Evolutionary conservation across 2,797 vertebrate genomes (phyloP).

Genomic region (Odontamblyopus rebecca): DNA sequence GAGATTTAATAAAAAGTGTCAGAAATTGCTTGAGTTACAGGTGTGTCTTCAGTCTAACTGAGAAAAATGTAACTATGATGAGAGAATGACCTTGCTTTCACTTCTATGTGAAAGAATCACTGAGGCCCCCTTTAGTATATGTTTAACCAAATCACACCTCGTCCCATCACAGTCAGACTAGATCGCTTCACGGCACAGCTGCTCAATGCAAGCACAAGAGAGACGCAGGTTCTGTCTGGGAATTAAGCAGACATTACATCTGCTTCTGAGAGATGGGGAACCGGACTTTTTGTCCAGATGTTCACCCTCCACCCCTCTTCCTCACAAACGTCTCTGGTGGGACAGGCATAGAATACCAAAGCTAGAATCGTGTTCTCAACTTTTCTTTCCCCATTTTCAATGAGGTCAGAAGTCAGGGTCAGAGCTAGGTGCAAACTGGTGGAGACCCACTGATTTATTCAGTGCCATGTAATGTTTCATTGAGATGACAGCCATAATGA

Average conservation of each 20-base stretch:
- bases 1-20: conserved; percentile 50
- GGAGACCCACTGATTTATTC: conserved; percentile 31
- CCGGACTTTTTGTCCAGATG: conserved; percentile 69
- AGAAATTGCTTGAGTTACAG: conserved; percentile 29
- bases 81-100: conserved; percentile 19
- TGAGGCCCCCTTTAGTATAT: conserved; percentile 32
- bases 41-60: conserved; percentile 15
- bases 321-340: conserved; percentile 29
- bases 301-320: conserved; percentile 27
- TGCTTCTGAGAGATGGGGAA: conserved; percentile 65
- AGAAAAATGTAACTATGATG: conserved; percentile 24
- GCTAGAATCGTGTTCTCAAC: conserved; percentile 31
- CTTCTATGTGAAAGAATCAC: conserved; percentile 29
- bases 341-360: conserved; percentile 38
- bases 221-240: conserved; percentile 62
- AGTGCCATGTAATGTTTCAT: conserved; percentile 33
- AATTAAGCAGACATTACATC: conserved; percentile 72
- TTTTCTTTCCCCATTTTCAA: conserved; percentile 34
- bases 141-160: conserved; percentile 10
- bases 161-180: no score
- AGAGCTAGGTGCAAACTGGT: conserved; percentile 49
- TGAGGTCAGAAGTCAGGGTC: conserved; percentile 57
- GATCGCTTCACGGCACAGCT: neutral
- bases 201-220: conserved; percentile 29
- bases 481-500: conserved; percentile 16